phyloP scores from a whole-genome alignment of 2,888 invertebrate species.

The Torymus texanus region DNA sequence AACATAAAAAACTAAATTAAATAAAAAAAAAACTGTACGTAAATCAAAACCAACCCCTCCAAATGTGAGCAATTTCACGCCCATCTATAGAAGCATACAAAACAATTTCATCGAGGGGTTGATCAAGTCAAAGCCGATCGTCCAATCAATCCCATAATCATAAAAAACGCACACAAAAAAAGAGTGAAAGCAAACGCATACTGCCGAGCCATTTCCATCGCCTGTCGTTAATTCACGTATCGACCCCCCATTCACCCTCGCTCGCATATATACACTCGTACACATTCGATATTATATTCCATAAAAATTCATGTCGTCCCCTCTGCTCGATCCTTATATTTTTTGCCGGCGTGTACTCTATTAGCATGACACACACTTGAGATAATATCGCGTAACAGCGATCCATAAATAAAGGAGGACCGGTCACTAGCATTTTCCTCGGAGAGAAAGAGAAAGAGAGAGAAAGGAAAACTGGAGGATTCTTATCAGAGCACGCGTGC shows the following conservation, averaged over 20 bases:
- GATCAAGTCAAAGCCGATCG: neutral
- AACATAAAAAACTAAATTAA: too few relatives aligned
- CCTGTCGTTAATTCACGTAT: conserved; percentile 37
- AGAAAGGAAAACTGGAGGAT: conserved; percentile 23
- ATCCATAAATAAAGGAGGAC: conserved; percentile 51
- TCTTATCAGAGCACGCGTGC: conserved; percentile 31
- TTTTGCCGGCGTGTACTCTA: conserved; percentile 51
- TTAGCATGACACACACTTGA: conserved; percentile 55
- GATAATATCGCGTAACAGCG: conserved; percentile 54
- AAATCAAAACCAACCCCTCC: too few relatives aligned
- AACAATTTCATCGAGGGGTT: neutral
- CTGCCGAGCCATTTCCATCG: neutral
- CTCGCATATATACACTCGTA: neutral
- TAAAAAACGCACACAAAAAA: conserved; percentile 30
- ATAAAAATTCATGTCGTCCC: conserved; percentile 55
- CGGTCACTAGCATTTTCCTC: conserved; percentile 19
- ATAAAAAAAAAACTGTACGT: too few relatives aligned
- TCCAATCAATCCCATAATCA: conserved; percentile 49
- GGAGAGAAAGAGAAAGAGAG: neutral
- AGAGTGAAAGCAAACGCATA: neutral
- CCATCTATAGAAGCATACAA: neutral
- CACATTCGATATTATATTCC: conserved; percentile 39
- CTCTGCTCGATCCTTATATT: too few relatives aligned
- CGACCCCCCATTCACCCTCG: conserved; percentile 11
- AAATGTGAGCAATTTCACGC: conserved; percentile 6